Conservation (phyloP, 2,113 vertebrate species). For the Perca fluviatilis region DNA sequence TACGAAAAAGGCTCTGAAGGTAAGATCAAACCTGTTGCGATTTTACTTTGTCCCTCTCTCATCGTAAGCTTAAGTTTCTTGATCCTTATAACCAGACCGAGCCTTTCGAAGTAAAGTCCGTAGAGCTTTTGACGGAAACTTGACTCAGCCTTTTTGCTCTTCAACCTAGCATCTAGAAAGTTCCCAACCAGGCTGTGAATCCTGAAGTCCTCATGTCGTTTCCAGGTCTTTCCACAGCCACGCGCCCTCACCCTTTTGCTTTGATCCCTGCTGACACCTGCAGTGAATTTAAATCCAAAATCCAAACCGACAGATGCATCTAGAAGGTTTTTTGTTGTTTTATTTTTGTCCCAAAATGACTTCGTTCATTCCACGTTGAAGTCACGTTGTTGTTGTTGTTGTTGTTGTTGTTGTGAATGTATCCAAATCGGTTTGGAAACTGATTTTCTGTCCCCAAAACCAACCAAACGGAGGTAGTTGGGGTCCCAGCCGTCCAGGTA, state of each 20-base stretch:
- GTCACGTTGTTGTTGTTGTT: background rate
- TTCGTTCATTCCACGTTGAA: background rate
- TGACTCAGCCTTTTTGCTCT: constrained; percentile 29
- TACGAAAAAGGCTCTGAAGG: background rate
- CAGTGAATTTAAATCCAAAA: constrained; percentile 38
- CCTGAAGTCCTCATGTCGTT: constrained; percentile 26
- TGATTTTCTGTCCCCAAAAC: constrained; percentile 27
- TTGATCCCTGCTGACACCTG: constrained; percentile 42
- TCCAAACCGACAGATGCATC: constrained; percentile 42
- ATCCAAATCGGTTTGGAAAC: constrained; percentile 43
- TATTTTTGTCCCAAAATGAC: constrained; percentile 20
- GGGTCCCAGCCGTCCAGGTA: constrained; percentile 39
- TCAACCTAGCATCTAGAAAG: constrained; percentile 5
- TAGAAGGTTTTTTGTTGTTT: constrained; percentile 18
- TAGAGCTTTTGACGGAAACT: background rate
- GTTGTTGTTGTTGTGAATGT: constrained; percentile 4
- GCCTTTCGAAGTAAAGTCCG: background rate
- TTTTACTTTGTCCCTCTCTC: background rate
- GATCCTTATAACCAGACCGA: constrained; percentile 1
- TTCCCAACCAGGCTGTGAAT: constrained; percentile 19
- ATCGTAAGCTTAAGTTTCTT: background rate
- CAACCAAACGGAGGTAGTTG: constrained; percentile 52
- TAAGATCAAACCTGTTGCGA: background rate
- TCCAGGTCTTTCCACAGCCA: constrained; percentile 34
- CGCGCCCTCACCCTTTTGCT: background rate